Evolutionary conservation across 23 tunicate genomes (phyloP).

Genomic region (Pegea sp.): DNA sequence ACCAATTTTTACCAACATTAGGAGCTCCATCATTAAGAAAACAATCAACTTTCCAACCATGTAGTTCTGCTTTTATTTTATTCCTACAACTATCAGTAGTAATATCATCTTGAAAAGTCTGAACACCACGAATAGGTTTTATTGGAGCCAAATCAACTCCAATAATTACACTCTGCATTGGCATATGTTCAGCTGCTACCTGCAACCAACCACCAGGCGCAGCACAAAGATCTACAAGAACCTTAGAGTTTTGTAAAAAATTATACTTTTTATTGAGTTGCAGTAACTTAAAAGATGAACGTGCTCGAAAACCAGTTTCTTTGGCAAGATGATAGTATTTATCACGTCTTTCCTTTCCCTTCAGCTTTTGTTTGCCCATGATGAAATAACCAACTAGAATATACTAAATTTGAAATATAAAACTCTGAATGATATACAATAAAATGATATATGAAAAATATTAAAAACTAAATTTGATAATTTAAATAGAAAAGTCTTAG

Average conservation of each 20-base stretch:
- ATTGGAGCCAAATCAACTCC: conserved; percentile 92
- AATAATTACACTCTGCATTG: conserved; percentile 52
- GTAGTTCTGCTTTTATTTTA: conserved; percentile 37
- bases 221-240: conserved; percentile 84
- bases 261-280: conserved; percentile 87
- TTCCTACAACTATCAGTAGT: conserved; percentile 79
- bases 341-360: conserved; percentile 81
- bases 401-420: too few relatives aligned
- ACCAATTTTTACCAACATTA: conserved; percentile 96
- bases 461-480: too few relatives aligned
- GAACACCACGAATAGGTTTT: conserved; percentile 59
- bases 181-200: conserved; percentile 96
- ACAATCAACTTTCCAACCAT: conserved; percentile 72
- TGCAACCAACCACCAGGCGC: conserved; percentile 99
- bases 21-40: conserved; percentile 99
- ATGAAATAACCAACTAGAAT: too few relatives aligned
- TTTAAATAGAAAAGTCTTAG: too few relatives aligned
- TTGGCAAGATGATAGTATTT: conserved; percentile 87
- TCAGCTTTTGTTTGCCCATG: conserved; percentile 69
- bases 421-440: too few relatives aligned
- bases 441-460: too few relatives aligned
- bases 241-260: conserved; percentile 68
- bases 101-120: conserved; percentile 87
- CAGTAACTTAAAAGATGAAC: conserved; percentile 90
- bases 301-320: conserved; percentile 90